Base-by-base conservation (phyloP, 2,888 invertebrate genomes). In the Brachylomia viminalis region DNA sequence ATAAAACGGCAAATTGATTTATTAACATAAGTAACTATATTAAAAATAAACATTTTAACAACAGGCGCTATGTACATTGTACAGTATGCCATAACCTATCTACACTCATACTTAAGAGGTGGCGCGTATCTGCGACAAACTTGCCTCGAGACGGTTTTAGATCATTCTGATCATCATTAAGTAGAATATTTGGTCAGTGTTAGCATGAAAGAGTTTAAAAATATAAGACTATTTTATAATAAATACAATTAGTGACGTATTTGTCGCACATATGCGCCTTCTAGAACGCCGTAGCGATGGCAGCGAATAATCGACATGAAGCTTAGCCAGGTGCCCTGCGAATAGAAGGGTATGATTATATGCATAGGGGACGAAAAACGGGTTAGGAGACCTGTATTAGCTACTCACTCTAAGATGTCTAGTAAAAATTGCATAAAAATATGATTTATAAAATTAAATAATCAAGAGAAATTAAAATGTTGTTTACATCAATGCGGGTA, bases 1-100 rank as follows among this genome's bases (percentile, higher is more conserved):
- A 95, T 95, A 89, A 95, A 95, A 96, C 92, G 82, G 75, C 87
- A 85, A 80, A 83, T 75, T 93, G 94, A 95, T 95, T 95, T 94
- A 95, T 95, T 95, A 96, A 96, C 95, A 93, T 96, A 80, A 82
- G 79, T 80, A 96, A 95, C 93, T 96, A 95, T 96, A 96, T 96
- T 96, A 95, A 96, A 95, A 96, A 95, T 96, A 95, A 96, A 95
- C 94, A 94, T 94, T 95, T 94, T 91, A 96, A 96, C 96, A 96
- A 96, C 94, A 94, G 93, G 94, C 95, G 88, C 89, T 95, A 88
- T 91, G 95, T 88, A 88, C 89, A 88, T 88, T 95, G 92, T 95
- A 96, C 96, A 96, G 88, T 90, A 90, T 90, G 92, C 92, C 92
- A 90, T 92, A 90, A 73, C 90, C 92, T 95, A 96, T 94, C 94